Base-by-base conservation (phyloP, 2,113 vertebrate genomes). In the Halcyon senegalensis region DNA sequence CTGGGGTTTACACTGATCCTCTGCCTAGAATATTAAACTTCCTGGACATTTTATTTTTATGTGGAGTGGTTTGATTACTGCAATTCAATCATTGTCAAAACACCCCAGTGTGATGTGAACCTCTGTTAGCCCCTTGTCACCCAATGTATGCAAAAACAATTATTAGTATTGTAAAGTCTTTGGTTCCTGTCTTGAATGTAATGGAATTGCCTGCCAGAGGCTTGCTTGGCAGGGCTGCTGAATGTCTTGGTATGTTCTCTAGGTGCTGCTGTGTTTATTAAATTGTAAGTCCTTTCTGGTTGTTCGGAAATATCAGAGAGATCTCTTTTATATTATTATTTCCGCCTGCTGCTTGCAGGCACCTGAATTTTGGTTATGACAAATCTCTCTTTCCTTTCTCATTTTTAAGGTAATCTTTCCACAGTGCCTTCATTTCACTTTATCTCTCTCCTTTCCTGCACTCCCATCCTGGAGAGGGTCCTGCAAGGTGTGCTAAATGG, bases 401-500 rank as follows among this genome's bases (percentile, higher is more conserved):
- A 64, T 97, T 94, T 94, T 43, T 91, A 90, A 73, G 44, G 48
- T 90, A 95, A 89, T 96, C 39, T 91, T 91, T 92, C 30, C 46
- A 53, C 64, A 66, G 55, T 74, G 14, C 68, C 84, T 77, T 90
- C 6, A 77, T 90, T 91, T 87, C 12, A 41, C 81, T 93, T 74
- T 87, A 60, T 77, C 9, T 41, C 50, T 31, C 39, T 53, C 90
- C 85, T 96, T 59, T 81, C 69, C 70, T 66, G 20, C 5, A 63
- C 68, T 95, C 63, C 69, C 33, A 79, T 94, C 58, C 55, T 62
- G 8, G 16, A 84, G 74, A 78, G 76, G 56, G 33, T 76, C 39
- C 79, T 86, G 56, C 48, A 93, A 48, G 41, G 25, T 90, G 21
- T 67, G 28, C 73, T 95, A 73, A 89, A 80, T 67, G 19, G n/a